phyloP scores from a whole-genome alignment of 2,113 vertebrate genomes.

The Protomyctophum bolini region DNA sequence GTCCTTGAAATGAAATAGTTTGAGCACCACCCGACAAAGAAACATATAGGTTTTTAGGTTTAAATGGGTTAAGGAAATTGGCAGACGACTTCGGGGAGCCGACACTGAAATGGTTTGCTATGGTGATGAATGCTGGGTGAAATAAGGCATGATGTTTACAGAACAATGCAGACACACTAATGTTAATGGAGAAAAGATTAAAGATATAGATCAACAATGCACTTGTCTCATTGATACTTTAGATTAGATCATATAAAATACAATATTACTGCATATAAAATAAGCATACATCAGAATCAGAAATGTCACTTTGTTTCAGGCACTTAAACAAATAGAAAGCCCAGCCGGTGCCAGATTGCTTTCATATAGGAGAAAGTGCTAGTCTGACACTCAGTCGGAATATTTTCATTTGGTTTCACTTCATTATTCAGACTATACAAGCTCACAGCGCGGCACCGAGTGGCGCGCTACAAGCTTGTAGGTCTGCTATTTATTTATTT shows the following conservation, averaged over 20 bases:
- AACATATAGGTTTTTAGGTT: no score
- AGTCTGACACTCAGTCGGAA: no score
- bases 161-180: conserved; percentile 57
- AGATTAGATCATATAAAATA: neutral
- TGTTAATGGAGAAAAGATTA: conserved; percentile 37
- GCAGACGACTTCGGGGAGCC: conserved; percentile 55
- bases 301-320: neutral
- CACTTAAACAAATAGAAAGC: no score
- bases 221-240: neutral
- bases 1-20: no score
- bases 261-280: neutral
- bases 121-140: conserved; percentile 49
- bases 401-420: no score
- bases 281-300: neutral
- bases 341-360: no score
- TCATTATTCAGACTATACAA: no score
- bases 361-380: no score
- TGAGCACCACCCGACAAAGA: no score
- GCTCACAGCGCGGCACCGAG: no score
- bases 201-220: conserved; percentile 33
- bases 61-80: conserved; percentile 74
- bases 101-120: conserved; percentile 62
- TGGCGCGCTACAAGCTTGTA: no score
- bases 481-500: no score
- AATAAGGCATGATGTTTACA: conserved; percentile 48